Evolutionary conservation across 1,140 invertebrate species (phyloP).

Genomic region (Amyelois transitella): DNA sequence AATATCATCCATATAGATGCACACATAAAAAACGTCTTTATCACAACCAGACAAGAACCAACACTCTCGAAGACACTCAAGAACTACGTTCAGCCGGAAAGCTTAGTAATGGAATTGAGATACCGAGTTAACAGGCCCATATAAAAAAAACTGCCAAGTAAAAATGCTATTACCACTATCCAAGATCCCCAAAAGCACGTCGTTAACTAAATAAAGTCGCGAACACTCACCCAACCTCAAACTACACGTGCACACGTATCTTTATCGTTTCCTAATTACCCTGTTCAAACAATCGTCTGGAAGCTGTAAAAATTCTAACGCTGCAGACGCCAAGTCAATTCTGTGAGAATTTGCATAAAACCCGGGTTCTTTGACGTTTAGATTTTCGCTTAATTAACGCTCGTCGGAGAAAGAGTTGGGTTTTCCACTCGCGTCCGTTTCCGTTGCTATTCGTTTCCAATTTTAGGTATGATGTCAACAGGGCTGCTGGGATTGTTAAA

Average conservation of each 20-base stretch:
- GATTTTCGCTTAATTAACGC: slow-evolving; percentile 70
- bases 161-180: no score
- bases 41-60: no score
- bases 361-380: slow-evolving; percentile 41
- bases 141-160: no score
- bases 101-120: no score
- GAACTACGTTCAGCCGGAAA: no score
- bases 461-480: slow-evolving; percentile 20
- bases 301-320: slow-evolving; percentile 3
- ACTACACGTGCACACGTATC: background rate
- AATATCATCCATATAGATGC: no score
- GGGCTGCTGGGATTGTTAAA: no score
- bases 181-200: background rate
- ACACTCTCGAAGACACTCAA: no score
- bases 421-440: slow-evolving; percentile 28
- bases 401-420: slow-evolving; percentile 55
- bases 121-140: no score
- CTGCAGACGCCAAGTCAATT: slow-evolving; percentile 6
- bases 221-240: background rate
- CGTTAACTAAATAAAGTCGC: background rate
- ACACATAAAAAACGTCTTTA: no score
- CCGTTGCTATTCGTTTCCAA: slow-evolving; percentile 42
- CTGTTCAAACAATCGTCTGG: slow-evolving; percentile 6
- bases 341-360: slow-evolving; percentile 12
- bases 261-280: slow-evolving; percentile 4